Evolutionary conservation across 2,888 invertebrate genomes (phyloP).

Genomic region (Hermodice carunculata): DNA sequence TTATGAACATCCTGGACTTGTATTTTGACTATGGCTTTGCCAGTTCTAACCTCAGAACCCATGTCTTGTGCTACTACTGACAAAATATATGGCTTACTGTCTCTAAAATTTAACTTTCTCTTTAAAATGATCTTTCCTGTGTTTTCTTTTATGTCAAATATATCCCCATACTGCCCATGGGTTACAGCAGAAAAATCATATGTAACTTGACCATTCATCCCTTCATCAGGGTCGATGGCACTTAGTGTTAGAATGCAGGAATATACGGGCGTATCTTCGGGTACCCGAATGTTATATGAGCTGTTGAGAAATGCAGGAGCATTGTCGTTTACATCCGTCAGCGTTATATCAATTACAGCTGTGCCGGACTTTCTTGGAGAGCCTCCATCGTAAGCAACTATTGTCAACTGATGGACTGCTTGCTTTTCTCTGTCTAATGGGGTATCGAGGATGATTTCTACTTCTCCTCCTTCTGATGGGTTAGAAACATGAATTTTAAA

Average conservation of each 20-base stretch:
- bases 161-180: conserved; percentile 5
- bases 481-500: too few species aligned
- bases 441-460: conserved; percentile 12
- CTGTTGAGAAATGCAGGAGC: conserved; percentile 11
- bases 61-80: conserved; percentile 13
- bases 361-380: conserved; percentile 19
- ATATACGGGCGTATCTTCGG: conserved; percentile 12
- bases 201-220: conserved; percentile 10
- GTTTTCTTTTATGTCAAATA: conserved; percentile 14
- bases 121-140: conserved; percentile 17
- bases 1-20: conserved; percentile 6
- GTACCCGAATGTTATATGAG: conserved; percentile 1
- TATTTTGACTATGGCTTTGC: conserved; percentile 15
- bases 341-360: conserved; percentile 12
- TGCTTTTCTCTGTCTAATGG: conserved; percentile 64
- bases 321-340: conserved; percentile 21
- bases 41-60: conserved; percentile 15
- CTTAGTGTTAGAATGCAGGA: conserved; percentile 6
- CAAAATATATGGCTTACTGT: conserved; percentile 2
- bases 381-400: conserved; percentile 16
- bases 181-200: conserved; percentile 14
- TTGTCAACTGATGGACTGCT: conserved; percentile 11
- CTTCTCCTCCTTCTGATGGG: too few species aligned
- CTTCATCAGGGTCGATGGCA: conserved; percentile 19
- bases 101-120: conserved; percentile 12